phyloP scores from a whole-genome alignment of 1,140 invertebrate species.

The Cydia strobilella region DNA sequence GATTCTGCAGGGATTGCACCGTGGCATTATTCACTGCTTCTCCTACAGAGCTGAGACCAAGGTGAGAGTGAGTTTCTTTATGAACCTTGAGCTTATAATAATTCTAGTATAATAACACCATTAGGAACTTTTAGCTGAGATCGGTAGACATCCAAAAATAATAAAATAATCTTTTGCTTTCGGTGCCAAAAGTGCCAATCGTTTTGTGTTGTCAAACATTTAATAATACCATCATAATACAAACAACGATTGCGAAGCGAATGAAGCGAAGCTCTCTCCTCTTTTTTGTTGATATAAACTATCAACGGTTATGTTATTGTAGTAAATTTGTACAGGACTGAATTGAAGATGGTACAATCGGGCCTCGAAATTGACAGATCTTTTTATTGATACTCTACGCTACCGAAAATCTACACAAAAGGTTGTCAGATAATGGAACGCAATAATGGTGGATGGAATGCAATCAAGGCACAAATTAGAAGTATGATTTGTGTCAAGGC shows the following conservation, averaged over 20 bases:
- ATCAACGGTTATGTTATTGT: not conserved
- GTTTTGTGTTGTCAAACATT: not conserved
- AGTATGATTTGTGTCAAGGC: not conserved
- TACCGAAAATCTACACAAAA: slow-evolving; percentile 23
- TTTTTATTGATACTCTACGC: slow-evolving; percentile 21
- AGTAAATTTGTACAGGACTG: not conserved
- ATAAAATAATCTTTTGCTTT: no score
- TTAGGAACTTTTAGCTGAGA: no score
- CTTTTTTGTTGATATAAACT: not conserved
- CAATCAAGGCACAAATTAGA: slow-evolving; percentile 16
- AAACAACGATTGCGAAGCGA: not conserved
- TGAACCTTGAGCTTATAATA: no score
- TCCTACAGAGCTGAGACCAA: slow-evolving; percentile 68
- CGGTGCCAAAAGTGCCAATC: not conserved
- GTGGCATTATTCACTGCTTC: slow-evolving; percentile 68
- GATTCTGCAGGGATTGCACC: slow-evolving; percentile 67
- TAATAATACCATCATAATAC: not conserved
- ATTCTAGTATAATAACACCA: no score
- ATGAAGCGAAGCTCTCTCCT: not conserved
- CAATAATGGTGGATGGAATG: slow-evolving; percentile 18
- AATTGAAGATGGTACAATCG: not conserved
- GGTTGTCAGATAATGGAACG: slow-evolving; percentile 9
- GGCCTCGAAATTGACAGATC: not conserved
- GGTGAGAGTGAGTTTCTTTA: not conserved
- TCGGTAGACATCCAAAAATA: no score